A percentile compares a stretch with the other conserved stretches of the same genome.
phyloP scores from a whole-genome alignment of 2,888 invertebrate genomes.

The Erannis defoliaria region DNA sequence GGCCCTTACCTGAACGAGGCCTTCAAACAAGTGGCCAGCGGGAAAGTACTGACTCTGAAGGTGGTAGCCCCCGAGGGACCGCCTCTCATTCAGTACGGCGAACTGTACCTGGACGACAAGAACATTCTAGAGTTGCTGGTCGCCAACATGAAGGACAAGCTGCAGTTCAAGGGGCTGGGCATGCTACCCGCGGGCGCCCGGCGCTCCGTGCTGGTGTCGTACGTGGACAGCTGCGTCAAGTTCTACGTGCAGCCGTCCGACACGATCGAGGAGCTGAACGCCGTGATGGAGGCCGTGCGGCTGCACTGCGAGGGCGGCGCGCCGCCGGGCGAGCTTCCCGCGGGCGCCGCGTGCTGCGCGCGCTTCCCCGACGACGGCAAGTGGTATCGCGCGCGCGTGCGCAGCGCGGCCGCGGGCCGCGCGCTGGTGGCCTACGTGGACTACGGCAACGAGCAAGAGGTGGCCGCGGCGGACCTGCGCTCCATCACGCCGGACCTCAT shows the following conservation, averaged over 20 bases:
- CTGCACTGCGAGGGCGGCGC: conserved; percentile 84
- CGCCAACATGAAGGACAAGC: conserved; percentile 72
- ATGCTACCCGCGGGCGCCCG: conserved; percentile 68
- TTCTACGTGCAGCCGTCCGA: conserved; percentile 91
- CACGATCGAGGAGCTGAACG: conserved; percentile 86
- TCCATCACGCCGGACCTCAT: conserved; percentile 89
- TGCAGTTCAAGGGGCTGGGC: conserved; percentile 74
- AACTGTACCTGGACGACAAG: conserved; percentile 87
- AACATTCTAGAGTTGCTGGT: conserved; percentile 87
- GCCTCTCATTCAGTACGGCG: conserved; percentile 91
- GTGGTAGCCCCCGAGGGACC: conserved; percentile 90
- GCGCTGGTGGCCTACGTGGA: conserved; percentile 95
- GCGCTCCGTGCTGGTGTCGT: conserved; percentile 87
- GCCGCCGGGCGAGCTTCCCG: conserved; percentile 78
- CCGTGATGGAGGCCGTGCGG: conserved; percentile 90
- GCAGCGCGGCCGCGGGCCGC: conserved; percentile 91
- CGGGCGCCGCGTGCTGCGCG: conserved; percentile 91
- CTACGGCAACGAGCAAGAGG: conserved; percentile 97
- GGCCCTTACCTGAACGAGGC: conserved; percentile 88
- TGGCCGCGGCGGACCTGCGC: conserved; percentile 87
- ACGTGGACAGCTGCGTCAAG: conserved; percentile 89
- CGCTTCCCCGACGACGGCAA: conserved; percentile 92
- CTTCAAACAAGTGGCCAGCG: conserved; percentile 90
- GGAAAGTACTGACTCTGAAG: conserved; percentile 88
- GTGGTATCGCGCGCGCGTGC: conserved; percentile 97